phyloP scores from a whole-genome alignment of 2,113 vertebrate species.

The Oxyura jamaicensis region DNA sequence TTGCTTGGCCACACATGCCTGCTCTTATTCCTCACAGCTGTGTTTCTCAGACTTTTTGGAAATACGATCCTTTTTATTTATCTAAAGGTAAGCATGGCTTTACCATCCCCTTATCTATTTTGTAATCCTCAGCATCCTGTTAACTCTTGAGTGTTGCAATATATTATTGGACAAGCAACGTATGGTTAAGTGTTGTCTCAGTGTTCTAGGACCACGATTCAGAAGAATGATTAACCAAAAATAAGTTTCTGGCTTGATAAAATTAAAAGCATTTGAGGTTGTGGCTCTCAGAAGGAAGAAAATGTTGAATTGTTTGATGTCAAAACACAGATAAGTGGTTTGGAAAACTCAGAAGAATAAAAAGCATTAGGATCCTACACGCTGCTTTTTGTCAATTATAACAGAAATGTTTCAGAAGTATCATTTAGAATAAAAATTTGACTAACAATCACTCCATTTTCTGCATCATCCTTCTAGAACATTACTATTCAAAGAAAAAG shows the following conservation, averaged over 20 bases:
- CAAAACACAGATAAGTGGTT: neutral
- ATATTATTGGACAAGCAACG: neutral
- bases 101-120: neutral
- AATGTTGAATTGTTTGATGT: neutral
- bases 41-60: neutral
- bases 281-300: neutral
- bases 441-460: neutral
- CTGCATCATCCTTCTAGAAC: neutral
- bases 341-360: neutral
- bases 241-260: neutral
- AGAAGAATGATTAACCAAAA: neutral
- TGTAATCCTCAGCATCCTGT: neutral
- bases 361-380: neutral
- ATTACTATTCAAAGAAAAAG: neutral
- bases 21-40: neutral
- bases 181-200: neutral
- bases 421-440: neutral
- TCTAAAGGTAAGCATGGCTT: neutral
- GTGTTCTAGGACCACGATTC: neutral
- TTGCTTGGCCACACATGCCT: accelerated
- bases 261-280: neutral
- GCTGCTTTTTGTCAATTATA: neutral
- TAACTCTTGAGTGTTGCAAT: neutral
- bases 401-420: neutral
- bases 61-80: neutral